Base-by-base conservation (phyloP, 2,888 invertebrate species). In the Protodeltote pygarga region DNA sequence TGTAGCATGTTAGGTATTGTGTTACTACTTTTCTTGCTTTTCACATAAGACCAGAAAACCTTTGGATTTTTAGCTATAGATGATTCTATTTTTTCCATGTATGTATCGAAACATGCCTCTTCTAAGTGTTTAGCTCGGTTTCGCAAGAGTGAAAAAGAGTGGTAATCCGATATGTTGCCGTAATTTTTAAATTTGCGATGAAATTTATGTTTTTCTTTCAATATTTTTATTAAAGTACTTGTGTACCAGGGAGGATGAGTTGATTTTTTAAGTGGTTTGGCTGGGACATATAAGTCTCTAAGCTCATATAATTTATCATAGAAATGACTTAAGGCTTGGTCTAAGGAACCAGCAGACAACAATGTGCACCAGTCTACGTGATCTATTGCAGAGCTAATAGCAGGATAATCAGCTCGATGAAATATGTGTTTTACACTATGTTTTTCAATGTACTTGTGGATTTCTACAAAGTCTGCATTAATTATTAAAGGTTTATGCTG, bases 181-280 rank as follows among this genome's bases (percentile, higher is more conserved):
- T 33, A 41, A 1, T 3, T 25, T 20, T 33, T 33, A 14, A 27
- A 41, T 33, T 25, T 41, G 2, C 5, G 14, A 10, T 40, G 25
- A 15, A 16, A 40, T 24, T 40, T 40, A n/a, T 20, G n/a, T 24
- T 32, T 40, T 29, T 40, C 31, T 10, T 25, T 40, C 6, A 41
- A 13, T 1, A 21, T 10, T 19, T 33, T 41, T 14, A 34, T 9
- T 3, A 41, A 11, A 0, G 33, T 16, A 1, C 13, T 2, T 5
- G 8, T 15, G 13, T 11, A 28, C 38, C 38, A 38, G 2, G 20
- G 9, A 0, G 38, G 28, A 13, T 28, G 28, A 6, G 1, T 5
- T 1, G 24, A 21, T 3, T 21, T 9, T 16, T 8, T 27, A 1
- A 24, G 11, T 1, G 31, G 0, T 27, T 45, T 32, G 1, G 8